phyloP scores from a whole-genome alignment of 2,797 vertebrate species.

The Erpetoichthys calabaricus region DNA sequence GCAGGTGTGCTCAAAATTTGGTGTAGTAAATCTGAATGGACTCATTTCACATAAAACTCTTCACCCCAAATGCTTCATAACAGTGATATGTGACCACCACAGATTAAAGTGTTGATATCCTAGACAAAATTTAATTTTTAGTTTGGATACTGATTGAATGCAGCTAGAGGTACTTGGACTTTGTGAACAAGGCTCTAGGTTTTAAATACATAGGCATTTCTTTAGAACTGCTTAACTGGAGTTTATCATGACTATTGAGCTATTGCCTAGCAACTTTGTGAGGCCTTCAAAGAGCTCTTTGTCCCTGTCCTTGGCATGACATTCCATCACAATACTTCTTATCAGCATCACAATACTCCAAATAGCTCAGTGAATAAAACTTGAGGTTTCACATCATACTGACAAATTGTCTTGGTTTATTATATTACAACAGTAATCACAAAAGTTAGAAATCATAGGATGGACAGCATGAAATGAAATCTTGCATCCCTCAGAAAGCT shows the following conservation, averaged over 20 bases:
- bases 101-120: too few species aligned
- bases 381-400: not conserved
- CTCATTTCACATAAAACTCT: too few species aligned
- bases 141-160: conserved; percentile 44
- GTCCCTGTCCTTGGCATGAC: conserved; percentile 51
- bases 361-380: conserved; percentile 8
- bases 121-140: conserved; percentile 22
- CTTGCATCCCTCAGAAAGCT: not conserved
- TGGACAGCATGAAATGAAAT: not conserved
- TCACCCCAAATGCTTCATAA: too few species aligned
- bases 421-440: not conserved
- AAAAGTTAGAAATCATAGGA: not conserved
- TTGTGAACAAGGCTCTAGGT: conserved; percentile 36
- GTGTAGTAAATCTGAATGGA: too few species aligned
- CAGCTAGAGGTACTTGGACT: conserved; percentile 41
- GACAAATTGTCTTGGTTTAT: conserved; percentile 8
- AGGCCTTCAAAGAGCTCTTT: conserved; percentile 68
- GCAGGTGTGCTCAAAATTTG: too few species aligned
- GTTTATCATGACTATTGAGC: conserved; percentile 64
- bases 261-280: conserved; percentile 69
- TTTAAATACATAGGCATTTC: conserved; percentile 57
- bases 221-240: conserved; percentile 59
- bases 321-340: conserved; percentile 45
- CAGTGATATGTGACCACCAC: too few species aligned
- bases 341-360: conserved; percentile 41